These are phyloP conservation scores for Cataglyphis albicans DNA, from an alignment of 2,888 invertebrate species.

Conservation along the genomic window DNA sequence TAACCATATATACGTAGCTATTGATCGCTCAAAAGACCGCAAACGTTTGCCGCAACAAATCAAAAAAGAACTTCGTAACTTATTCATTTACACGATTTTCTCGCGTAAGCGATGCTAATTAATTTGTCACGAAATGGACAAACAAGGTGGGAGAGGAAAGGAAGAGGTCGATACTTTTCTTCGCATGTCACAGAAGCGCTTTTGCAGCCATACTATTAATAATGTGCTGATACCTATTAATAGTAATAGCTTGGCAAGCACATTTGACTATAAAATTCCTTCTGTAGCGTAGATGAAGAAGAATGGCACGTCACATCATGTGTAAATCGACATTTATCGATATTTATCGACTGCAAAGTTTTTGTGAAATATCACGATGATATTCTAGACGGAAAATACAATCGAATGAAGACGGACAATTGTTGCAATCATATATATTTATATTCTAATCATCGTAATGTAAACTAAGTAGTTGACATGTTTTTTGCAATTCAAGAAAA, in stretches of 20 bases:
- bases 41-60: slow-evolving; percentile 17
- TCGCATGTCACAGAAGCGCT: neutral
- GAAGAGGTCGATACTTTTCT: neutral
- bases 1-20: slow-evolving; percentile 10
- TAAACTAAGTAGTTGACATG: neutral
- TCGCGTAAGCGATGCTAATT: neutral
- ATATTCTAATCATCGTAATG: neutral
- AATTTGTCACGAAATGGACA: neutral
- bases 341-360: slow-evolving; percentile 20
- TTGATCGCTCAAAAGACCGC: slow-evolving; percentile 11
- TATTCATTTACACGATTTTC: neutral
- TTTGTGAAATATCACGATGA: neutral
- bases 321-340: neutral
- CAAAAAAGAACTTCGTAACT: neutral
- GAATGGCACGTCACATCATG: neutral
- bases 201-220: slow-evolving; percentile 37
- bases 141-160: neutral
- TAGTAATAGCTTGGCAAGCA: slow-evolving; percentile 7
- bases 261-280: slow-evolving; percentile 32
- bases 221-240: slow-evolving; percentile 29
- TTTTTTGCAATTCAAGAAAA: neutral
- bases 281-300: slow-evolving; percentile 23
- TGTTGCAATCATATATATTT: neutral
- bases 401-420: neutral
- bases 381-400: neutral